These are phyloP conservation scores for Boulengeromyrus knoepffleri DNA, from an alignment of 2,113 vertebrate species.

Conservation along the genomic window DNA sequence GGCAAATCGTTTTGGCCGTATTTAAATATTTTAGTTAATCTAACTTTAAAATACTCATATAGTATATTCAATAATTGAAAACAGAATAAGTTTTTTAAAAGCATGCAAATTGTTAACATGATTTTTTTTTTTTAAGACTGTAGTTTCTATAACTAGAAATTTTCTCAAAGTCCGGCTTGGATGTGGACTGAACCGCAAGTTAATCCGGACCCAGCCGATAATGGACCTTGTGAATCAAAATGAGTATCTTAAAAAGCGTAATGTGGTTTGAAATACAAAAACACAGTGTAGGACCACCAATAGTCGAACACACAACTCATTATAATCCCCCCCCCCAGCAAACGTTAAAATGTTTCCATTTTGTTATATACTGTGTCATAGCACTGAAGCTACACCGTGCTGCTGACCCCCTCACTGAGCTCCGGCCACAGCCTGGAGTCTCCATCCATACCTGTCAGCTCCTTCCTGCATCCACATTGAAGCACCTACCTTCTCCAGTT, in stretches of 20 bases:
- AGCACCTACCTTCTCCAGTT: conserved; percentile 69
- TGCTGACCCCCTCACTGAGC: neutral
- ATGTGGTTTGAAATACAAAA: neutral
- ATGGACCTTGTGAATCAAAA: neutral
- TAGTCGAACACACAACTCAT: neutral
- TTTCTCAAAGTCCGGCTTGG: neutral
- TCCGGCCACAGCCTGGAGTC: neutral
- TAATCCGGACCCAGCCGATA: neutral
- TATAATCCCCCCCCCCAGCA: neutral
- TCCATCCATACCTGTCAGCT: neutral
- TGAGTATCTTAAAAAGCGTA: neutral
- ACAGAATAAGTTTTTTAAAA: too few relatives aligned
- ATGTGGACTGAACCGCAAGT: neutral
- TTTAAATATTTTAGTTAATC: too few relatives aligned
- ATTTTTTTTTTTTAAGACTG: neutral
- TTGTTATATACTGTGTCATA: neutral
- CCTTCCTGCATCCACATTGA: neutral
- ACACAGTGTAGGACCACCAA: neutral
- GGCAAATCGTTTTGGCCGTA: too few relatives aligned
- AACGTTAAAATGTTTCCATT: neutral
- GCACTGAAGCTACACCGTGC: neutral
- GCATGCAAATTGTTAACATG: too few relatives aligned
- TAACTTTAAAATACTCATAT: too few relatives aligned
- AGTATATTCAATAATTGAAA: too few relatives aligned
- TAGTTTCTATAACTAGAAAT: neutral